phyloP scores from a whole-genome alignment of 1,140 invertebrate species.

The Eurosta solidaginis region DNA sequence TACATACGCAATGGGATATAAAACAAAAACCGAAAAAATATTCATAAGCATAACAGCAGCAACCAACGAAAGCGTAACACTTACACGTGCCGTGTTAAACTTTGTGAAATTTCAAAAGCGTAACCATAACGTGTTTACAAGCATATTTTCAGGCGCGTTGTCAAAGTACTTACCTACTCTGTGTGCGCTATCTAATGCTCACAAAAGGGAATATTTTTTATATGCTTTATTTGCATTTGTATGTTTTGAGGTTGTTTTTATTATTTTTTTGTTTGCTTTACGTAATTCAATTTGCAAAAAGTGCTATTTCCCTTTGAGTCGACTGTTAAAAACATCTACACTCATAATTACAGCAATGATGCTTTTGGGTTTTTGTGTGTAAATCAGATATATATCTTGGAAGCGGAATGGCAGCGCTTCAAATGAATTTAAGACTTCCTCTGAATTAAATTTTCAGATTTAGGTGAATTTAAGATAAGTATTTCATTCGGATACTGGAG shows the following conservation, averaged over 20 bases:
- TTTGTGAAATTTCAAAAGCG: not conserved
- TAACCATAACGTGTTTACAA: not conserved
- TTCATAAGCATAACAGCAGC: not conserved
- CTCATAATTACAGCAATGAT: not conserved
- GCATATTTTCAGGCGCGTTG: not conserved
- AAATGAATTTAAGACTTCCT: too few species aligned
- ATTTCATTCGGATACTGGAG: too few species aligned
- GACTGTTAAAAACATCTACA: not conserved
- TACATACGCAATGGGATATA: not conserved
- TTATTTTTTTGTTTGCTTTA: not conserved
- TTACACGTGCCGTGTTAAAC: not conserved
- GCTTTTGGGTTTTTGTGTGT: too few species aligned
- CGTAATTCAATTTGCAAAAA: constrained; percentile 19
- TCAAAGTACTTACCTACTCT: too few species aligned
- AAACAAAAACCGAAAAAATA: not conserved
- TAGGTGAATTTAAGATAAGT: too few species aligned
- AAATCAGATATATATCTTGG: not conserved
- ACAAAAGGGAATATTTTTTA: not conserved
- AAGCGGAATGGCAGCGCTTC: not conserved
- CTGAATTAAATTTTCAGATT: too few species aligned
- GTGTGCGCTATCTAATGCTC: not conserved
- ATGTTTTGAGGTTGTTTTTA: not conserved
- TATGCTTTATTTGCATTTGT: not conserved
- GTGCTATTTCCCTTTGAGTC: not conserved
- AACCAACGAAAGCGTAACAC: not conserved